Conservation (phyloP, 2,113 vertebrate genomes). For the Malurus alboscapulatus region DNA sequence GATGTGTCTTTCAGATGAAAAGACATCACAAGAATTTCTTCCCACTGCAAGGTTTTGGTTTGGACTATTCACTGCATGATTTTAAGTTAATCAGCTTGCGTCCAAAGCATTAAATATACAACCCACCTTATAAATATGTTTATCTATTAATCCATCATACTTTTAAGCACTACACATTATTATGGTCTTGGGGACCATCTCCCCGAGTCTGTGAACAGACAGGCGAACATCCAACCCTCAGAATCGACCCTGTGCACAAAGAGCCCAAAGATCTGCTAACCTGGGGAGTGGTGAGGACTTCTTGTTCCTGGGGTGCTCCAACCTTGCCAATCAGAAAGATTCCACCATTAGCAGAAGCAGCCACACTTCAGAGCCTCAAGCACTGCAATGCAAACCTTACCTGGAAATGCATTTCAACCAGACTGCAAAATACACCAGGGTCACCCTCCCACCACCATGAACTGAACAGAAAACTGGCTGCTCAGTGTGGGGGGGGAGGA, state of each 20-base stretch:
- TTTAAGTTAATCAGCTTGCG: background rate
- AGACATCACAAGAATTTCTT: background rate
- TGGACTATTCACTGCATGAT: background rate
- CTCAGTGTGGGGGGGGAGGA: background rate
- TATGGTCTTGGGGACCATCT: background rate
- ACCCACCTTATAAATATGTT: background rate
- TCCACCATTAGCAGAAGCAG: conserved; percentile 43
- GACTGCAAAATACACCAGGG: background rate
- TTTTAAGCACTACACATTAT: background rate
- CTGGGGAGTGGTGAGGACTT: conserved; percentile 49
- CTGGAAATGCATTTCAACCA: conserved; percentile 52
- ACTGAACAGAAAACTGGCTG: background rate
- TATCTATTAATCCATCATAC: background rate
- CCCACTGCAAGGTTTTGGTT: background rate
- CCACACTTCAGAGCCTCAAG: conserved; percentile 44
- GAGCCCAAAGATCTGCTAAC: conserved; percentile 36
- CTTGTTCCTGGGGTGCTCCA: conserved; percentile 58
- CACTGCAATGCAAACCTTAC: conserved; percentile 43
- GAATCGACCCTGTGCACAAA: background rate
- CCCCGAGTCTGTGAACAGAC: background rate
- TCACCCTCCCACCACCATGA: background rate
- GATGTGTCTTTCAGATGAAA: background rate
- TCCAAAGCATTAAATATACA: background rate
- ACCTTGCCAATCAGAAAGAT: conserved; percentile 66
- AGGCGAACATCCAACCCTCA: conserved; percentile 7